Evolutionary conservation across 2,113 vertebrate species (phyloP).

Genomic region (Orientallactaga bullata): DNA sequence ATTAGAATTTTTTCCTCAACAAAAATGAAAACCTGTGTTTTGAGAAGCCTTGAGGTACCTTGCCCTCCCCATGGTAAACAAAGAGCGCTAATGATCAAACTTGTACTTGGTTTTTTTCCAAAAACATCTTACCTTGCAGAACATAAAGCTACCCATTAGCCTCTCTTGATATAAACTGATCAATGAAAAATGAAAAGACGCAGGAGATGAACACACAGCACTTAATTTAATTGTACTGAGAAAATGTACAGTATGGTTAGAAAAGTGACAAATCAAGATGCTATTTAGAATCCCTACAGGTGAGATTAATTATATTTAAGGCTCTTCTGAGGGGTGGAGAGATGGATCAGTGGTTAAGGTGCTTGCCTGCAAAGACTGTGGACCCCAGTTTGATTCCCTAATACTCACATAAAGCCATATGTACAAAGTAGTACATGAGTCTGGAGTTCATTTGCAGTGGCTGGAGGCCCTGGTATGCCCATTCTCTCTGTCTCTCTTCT

Average conservation of each 20-base stretch:
- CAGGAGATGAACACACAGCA: background rate
- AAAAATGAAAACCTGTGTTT: slow-evolving; percentile 31
- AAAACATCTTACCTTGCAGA: slow-evolving; percentile 33
- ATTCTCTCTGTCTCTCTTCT: too few relatives aligned
- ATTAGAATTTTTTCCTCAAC: background rate
- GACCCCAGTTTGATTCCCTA: too few relatives aligned
- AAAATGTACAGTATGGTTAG: background rate
- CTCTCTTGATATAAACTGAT: background rate
- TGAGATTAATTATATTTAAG: background rate
- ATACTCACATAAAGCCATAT: too few relatives aligned
- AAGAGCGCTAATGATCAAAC: background rate
- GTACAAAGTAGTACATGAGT: too few relatives aligned
- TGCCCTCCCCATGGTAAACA: background rate
- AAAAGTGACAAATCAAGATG: background rate
- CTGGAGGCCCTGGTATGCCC: too few relatives aligned
- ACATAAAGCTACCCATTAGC: background rate
- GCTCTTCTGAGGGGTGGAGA: too few relatives aligned
- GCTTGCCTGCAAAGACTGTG: too few relatives aligned
- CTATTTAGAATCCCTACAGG: slow-evolving; percentile 10
- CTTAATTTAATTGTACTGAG: background rate
- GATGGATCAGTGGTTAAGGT: too few relatives aligned
- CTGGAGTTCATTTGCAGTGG: too few relatives aligned
- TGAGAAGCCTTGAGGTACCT: background rate
- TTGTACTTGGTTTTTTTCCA: background rate
- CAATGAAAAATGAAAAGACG: background rate